phyloP scores from a whole-genome alignment of 1,140 invertebrate species.

The Pentalonia nigronervosa region DNA sequence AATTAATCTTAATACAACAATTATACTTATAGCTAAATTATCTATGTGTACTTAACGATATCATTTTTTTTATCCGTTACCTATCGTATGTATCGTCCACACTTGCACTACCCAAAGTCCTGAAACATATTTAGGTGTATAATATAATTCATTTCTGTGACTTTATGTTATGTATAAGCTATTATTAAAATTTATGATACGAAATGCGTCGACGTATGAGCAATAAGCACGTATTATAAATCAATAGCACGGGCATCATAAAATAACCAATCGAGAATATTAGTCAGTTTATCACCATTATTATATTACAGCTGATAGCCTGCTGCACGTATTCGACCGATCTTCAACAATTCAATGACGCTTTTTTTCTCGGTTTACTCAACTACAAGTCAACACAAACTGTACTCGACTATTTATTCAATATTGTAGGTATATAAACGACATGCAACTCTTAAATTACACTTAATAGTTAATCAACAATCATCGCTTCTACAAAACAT shows the following conservation, averaged over 20 bases:
- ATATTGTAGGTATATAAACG: not conserved
- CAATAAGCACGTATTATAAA: not conserved
- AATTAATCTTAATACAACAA: not conserved
- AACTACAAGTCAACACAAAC: not conserved
- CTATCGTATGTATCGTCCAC: not conserved
- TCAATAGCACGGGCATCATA: not conserved
- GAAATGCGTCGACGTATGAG: not conserved
- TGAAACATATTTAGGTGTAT: not conserved
- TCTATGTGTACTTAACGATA: not conserved
- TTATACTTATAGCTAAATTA: not conserved
- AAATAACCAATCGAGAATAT: not conserved
- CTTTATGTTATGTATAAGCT: not conserved
- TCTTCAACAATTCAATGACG: not conserved
- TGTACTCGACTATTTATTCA: not conserved
- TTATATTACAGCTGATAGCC: not conserved
- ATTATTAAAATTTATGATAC: not conserved
- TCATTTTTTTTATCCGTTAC: no score
- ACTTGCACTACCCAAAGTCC: not conserved
- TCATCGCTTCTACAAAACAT: not conserved
- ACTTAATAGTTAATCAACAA: not conserved
- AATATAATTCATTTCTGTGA: not conserved
- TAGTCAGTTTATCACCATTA: not conserved
- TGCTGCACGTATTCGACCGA: not conserved
- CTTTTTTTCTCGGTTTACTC: not conserved
- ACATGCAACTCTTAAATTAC: not conserved